Conservation (phyloP, 2,888 invertebrate genomes). For the Diarsia brunnea region DNA sequence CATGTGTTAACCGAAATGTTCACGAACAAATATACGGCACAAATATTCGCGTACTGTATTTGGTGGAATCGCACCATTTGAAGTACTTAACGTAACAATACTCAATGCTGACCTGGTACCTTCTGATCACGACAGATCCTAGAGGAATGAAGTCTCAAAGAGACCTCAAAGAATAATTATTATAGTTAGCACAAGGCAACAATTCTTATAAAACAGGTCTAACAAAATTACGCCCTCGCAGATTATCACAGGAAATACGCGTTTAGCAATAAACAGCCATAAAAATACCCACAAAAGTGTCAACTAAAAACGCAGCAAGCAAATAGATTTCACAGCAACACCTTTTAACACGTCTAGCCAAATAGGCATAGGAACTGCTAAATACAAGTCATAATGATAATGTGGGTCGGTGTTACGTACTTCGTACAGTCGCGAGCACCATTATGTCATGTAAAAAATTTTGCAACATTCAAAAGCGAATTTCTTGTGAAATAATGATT, state of each 20-base stretch:
- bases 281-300: constrained; percentile 1
- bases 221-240: not conserved
- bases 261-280: constrained; percentile 10
- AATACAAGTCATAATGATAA: constrained; percentile 14
- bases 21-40: not conserved
- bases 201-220: not conserved
- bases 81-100: not conserved
- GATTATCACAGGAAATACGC: constrained; percentile 19
- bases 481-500: no score
- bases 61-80: no score
- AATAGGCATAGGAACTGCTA: constrained; percentile 25
- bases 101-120: not conserved
- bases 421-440: not conserved
- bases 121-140: not conserved
- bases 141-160: not conserved
- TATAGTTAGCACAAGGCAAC: not conserved
- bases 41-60: no score
- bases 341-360: constrained; percentile 23
- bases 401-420: constrained; percentile 32
- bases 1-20: not conserved
- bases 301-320: constrained; percentile 6
- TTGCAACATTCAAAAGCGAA: no score
- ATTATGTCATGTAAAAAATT: no score
- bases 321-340: constrained; percentile 26
- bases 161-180: not conserved